These are phyloP conservation scores for Sebastes steindachneri DNA, from an alignment of 2,797 vertebrate species.

Conservation along the genomic window DNA sequence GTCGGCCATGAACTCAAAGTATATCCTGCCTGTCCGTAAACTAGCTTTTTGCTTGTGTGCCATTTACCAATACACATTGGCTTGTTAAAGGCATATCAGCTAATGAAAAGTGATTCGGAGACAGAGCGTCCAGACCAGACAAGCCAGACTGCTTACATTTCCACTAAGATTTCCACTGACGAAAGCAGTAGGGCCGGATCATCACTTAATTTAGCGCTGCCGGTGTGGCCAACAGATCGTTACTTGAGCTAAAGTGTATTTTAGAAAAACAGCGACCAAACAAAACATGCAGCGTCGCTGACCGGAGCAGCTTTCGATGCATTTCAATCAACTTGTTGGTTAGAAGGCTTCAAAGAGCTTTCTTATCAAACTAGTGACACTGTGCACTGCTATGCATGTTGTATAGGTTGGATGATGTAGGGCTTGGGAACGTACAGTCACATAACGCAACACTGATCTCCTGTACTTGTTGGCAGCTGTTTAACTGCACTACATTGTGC, in stretches of 20 bases:
- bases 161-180: slow-evolving; percentile 68
- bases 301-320: background rate
- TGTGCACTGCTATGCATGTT: background rate
- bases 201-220: slow-evolving; percentile 47
- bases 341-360: background rate
- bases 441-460: background rate
- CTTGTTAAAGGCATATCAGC: slow-evolving; percentile 51
- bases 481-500: background rate
- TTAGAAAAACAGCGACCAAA: slow-evolving; percentile 50
- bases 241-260: slow-evolving; percentile 34
- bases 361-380: background rate
- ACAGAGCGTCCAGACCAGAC: slow-evolving; percentile 55
- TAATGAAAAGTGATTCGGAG: slow-evolving; percentile 73
- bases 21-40: slow-evolving; percentile 52
- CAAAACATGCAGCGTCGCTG: slow-evolving; percentile 36
- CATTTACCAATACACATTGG: slow-evolving; percentile 62
- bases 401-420: background rate
- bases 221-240: slow-evolving; percentile 34
- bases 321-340: background rate
- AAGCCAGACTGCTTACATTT: slow-evolving; percentile 62
- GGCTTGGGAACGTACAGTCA: background rate
- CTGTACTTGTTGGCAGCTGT: background rate
- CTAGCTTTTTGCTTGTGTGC: slow-evolving; percentile 46
- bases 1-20: slow-evolving; percentile 52
- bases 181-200: slow-evolving; percentile 43